Evolutionary conservation across 92 coral and sea anemone genomes (phyloP), one percentile per base, ranked within the genome.

Genomic region (Epizoanthus fatuus): DNA sequence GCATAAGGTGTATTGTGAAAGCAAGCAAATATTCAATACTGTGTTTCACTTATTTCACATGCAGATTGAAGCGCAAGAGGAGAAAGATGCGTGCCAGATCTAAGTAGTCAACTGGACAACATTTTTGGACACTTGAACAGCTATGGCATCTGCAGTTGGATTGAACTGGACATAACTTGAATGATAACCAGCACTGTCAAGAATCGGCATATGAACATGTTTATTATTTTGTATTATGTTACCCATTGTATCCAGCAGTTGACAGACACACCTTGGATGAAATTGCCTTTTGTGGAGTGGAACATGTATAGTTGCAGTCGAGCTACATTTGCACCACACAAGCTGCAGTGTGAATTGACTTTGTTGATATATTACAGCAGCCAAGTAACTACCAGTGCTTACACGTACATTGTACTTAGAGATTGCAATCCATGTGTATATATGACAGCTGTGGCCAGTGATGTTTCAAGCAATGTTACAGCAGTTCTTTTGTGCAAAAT

Each of bases 21-120:
- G 53, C 53, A 1, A 8, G 53, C 53, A 49, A 49, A 12, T 49
- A 49, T 49, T 49, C 53, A 49, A 49, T 49, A 12, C 53, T 12
- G 11, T 49, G 2, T 49, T 49, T 49, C 53, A 49, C 10, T 49
- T 49, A 8, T 49, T 49, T 49, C 14, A 1, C 53, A 49, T 8
- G 63, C 80, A 95, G 98, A 71, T 85, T 95, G 93, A 95, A 95
- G 92, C 93, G 98, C 72, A 95, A 95, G 58, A 88, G 98, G 85
- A 95, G 98, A 95, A 95, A 95, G 93, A 95, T 95, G 98, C 96
- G 98, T 69, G 95, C 95, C 69, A 95, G 98, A 78, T 95, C 98
- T 2, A 95, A 93, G 94, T 95, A 95, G 75, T 37, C 38, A 14
- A 19, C 80, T 38, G 45, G 81, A 38, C 68, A 56, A 76, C 81